Percentiles rank a stretch among this genome's conserved stretches.
These are phyloP conservation scores for Crotalus tigris DNA, from an alignment of 2,113 vertebrate genomes.

Conservation along the genomic window DNA sequence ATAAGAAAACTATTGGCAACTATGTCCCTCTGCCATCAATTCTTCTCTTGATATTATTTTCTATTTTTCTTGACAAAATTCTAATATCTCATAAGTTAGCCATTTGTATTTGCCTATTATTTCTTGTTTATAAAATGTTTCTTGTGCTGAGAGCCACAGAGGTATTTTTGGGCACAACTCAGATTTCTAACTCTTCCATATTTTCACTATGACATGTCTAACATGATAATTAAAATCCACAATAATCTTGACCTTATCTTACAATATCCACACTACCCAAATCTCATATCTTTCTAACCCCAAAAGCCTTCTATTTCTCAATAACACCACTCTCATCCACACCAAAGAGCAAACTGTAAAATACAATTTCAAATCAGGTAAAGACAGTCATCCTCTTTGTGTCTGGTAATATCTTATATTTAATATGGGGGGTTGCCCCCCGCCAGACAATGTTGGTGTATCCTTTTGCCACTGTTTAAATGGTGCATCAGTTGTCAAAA, in stretches of 20 bases:
- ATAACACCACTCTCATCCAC: background rate
- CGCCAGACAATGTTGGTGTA: no score
- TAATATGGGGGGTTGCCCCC: no score
- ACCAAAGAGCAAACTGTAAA: no score
- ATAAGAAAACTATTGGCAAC: background rate
- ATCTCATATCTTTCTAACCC: background rate
- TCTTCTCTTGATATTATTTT: background rate
- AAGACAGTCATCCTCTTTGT: no score
- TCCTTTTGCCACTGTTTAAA: no score
- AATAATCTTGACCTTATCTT: background rate
- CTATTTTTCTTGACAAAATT: background rate
- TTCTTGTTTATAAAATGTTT: background rate
- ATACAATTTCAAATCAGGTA: no score
- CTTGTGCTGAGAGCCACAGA: background rate
- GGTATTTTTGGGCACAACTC: background rate
- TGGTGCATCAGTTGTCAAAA: no score
- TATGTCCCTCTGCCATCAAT: background rate
- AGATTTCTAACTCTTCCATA: background rate
- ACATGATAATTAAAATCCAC: background rate
- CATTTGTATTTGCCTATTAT: background rate
- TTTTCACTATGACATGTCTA: background rate
- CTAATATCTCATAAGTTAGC: background rate
- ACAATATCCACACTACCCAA: background rate
- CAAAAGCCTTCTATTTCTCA: background rate
- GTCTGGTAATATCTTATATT: no score